Conservation (phyloP, 92 coral and sea anemone genomes). For the Porites evermanni region DNA sequence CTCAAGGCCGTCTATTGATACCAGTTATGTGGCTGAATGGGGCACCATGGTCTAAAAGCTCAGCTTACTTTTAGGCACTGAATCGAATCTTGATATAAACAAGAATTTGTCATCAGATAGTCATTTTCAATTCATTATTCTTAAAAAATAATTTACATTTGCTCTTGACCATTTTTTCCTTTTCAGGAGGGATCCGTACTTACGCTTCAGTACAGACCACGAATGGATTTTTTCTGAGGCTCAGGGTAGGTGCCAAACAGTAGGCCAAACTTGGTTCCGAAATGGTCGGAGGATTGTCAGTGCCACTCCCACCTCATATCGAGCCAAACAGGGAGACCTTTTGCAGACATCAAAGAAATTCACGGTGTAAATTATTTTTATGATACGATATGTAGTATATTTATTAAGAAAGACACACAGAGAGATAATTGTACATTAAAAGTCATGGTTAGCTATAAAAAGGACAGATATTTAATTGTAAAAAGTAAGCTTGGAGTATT, state of each 20-base stretch:
- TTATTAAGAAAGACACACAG: no score
- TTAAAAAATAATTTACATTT: no score
- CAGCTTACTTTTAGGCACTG: no score
- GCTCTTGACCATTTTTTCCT: background rate
- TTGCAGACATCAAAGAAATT: background rate
- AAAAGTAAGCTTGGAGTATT: no score
- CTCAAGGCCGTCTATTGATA: no score
- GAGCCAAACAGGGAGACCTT: background rate
- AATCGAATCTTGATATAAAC: no score
- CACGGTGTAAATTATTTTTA: slow-evolving; percentile 11
- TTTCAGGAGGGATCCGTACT: slow-evolving; percentile 77
- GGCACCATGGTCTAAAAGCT: no score
- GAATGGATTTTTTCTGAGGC: slow-evolving; percentile 71
- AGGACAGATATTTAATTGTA: no score
- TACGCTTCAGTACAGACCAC: slow-evolving; percentile 88
- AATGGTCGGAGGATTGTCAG: background rate
- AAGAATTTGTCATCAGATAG: background rate
- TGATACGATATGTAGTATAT: slow-evolving; percentile 16
- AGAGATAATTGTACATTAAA: no score
- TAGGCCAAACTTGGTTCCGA: background rate
- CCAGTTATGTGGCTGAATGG: no score
- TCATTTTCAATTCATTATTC: background rate
- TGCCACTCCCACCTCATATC: background rate
- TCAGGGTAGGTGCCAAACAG: background rate
- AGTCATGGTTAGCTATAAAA: no score